Evolutionary conservation across 2,888 invertebrate species (phyloP).

Genomic region (Adineta ricciae): DNA sequence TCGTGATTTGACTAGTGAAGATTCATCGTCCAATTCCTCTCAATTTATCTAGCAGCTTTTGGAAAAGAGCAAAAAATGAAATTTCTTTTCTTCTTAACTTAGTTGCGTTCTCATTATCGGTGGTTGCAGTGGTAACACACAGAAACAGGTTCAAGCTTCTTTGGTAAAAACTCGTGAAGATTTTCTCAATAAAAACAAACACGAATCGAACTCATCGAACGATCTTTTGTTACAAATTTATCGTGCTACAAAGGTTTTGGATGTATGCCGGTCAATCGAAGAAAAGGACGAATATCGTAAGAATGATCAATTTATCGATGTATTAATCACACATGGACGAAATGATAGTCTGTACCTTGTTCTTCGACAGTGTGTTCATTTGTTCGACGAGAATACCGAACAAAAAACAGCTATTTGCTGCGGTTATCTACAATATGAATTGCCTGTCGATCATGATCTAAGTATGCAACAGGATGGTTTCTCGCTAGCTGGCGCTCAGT

Average conservation of each 20-base stretch:
- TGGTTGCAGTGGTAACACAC: not conserved
- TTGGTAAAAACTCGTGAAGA: not conserved
- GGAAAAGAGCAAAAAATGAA: not conserved
- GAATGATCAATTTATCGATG: not conserved
- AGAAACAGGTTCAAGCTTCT: not conserved
- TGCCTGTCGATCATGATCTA: not conserved
- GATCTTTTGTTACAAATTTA: not conserved
- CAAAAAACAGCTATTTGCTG: not conserved
- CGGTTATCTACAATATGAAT: not conserved
- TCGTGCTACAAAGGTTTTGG: not conserved
- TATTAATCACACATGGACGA: not conserved
- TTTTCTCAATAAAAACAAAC: not conserved
- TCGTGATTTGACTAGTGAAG: not conserved
- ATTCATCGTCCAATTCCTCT: not conserved
- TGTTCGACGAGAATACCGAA: not conserved
- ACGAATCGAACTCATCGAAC: not conserved
- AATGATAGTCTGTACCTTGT: not conserved
- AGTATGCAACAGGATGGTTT: not conserved
- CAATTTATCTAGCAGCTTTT: not conserved
- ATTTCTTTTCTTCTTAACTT: not conserved
- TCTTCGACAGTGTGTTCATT: not conserved
- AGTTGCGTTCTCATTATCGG: slow-evolving; percentile 3
- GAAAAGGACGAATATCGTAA: not conserved
- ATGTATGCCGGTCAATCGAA: not conserved
- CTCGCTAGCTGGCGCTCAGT: not conserved